Evolutionary conservation across 1,140 invertebrate species (phyloP), one percentile per base, ranked within the genome.

Genomic region (Euwallacea fornicatus): DNA sequence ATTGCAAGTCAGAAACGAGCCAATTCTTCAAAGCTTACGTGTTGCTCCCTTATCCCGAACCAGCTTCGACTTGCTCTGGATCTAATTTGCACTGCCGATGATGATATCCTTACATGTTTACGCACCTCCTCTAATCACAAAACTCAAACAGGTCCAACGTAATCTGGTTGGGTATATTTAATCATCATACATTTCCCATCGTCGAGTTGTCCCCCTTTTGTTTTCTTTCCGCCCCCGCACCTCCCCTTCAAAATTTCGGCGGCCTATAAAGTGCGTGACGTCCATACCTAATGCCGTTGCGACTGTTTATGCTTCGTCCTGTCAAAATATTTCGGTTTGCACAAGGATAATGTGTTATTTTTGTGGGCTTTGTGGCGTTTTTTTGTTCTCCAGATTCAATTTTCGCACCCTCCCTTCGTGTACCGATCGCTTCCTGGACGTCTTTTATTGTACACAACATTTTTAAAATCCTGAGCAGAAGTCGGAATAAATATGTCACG

Each of bases 301-400:
- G 58, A 50, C 47, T 72, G 73, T 76, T 76, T 76, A 66, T 72
- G 65, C 66, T 72, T 61, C 61, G 68, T 61, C 58, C 73, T 75
- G 69, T 68, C 74, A 76, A 76, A 76, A 76, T 74, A 76, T 74
- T 74, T 67, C 60, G 44, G 53, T 72, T 71, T 71, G 69, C 71
- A 43, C 53, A 70, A 66, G 61, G 42, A 62, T 73, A 73, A 74
- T 74, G 73, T 74, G 73, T 74, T 74, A 71, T 74, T 74, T 69
- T 69, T 67, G 62, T 42, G 58, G 67, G 54, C 64, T 72, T 58
- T 62, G 60, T 44, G 42, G 41, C 43, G 15, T 43, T 62, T 62
- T 62, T 53, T 47, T 33, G 15, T n/a, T 42, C 42, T 54, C 46
- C 46, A n/a, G 42, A 53, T 53, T 54, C 44, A 65, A 41, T 65